Evolutionary conservation across 2,888 invertebrate genomes (phyloP), one percentile per base, ranked within the genome.

Genomic region (Cheilosia urbana): DNA sequence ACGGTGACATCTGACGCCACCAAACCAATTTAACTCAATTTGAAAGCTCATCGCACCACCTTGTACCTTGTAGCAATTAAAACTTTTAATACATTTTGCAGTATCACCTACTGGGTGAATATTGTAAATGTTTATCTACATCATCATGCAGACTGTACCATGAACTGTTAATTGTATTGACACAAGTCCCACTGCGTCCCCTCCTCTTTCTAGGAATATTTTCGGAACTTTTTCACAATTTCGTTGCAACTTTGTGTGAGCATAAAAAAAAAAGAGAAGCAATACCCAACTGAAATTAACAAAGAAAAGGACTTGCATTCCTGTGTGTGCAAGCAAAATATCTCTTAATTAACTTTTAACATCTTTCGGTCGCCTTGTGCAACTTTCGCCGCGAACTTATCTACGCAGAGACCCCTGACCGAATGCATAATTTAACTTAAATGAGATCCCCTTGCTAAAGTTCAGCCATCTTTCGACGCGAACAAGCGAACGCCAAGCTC

Each of bases 311-410:
- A 78, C 55, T 49, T 30, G 45, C 34, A 60, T 58, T 69, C 51
- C 19, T 40, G 27, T 53, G 30, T 58, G 51, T 71, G 84, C 65
- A 77, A 77, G 68, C 37, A 71, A 77, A 81, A 81, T 85, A 85
- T 85, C 75, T 85, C 75, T 85, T 85, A 85, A 85, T 85, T 85
- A 85, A 81, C 85, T 85, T 85, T 85, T 85, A 85, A 85, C 81
- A 77, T 85, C 81, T 85, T 77, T 81, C 51, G 81, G 85, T 85
- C 34, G 68, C 47, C 55, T 53, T 68, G 30, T 62, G 85, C 21
- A 85, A 81, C 72, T 76, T 76, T 71, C 47, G 58, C 68, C 15
- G 60, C 57, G 17, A 69, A 65, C 79, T 71, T 42, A 7, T 21
- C 57, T 37, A 37, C 65, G 15, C 45, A 58, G 53, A 58, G 77